Evolutionary conservation across 2,888 invertebrate species (phyloP), one percentile per base, ranked within the genome.

Genomic region (Brassicogethes aeneus): DNA sequence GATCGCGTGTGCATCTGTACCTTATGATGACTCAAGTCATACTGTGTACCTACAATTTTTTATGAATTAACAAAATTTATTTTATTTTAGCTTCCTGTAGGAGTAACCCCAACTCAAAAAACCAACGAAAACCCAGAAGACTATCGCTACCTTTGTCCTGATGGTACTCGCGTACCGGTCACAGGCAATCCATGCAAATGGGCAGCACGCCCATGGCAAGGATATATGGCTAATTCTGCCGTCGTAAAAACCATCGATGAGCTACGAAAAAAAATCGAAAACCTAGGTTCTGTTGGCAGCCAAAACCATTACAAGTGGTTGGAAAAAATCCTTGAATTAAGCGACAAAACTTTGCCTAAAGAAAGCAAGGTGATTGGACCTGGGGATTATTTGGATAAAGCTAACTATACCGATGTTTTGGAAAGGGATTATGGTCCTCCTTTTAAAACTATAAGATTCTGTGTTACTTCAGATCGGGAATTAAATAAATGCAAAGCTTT

Each of bases 151-250:
- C 74, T 90, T 31, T 90, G 89, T 58, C 83, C 80, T 2, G 88
- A 89, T 59, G 89, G 86, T 2, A 76, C 75, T 3, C 80, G 80
- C 54, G 74, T 76, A 0, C 76, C 83, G 1, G 70, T 87, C 8
- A 79, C 74, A 17, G 75, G 77, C 32, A 70, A 68, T 10, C 73
- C 79, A 1, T 90, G 89, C 58, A 77, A 81, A 1, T 90, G 89
- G 89, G 88, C 88, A 0, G 84, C 85, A 1, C 73, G 88, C 43
- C 89, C 89, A n/a, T 89, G 89, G 85, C 85, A 80, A 58, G 85
- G 85, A 8, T 75, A 83, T 52, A 70, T 85, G 60, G 79, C 79
- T 3, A 85, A 85, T 57, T 76, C 76, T 8, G 79, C 77, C 42
- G 70, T 77, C 0, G 62, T 74, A 2, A 74, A 74, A 16, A 68